Percentiles rank a stretch among this genome's conserved stretches.
These are phyloP conservation scores for Synergus gifuensis DNA, from an alignment of 2,888 invertebrate species.

Conservation along the genomic window DNA sequence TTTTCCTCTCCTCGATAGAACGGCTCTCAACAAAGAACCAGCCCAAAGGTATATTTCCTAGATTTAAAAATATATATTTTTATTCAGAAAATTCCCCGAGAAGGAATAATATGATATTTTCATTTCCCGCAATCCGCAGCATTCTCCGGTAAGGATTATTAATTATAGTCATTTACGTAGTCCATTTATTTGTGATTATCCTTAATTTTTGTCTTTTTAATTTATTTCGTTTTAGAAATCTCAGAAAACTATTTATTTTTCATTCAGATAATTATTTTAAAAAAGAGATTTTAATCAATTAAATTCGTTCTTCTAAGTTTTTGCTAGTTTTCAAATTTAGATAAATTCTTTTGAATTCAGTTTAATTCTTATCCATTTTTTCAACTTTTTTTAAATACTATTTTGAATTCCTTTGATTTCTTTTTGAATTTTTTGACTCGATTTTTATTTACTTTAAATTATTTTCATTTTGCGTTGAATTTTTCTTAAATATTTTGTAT, in stretches of 20 bases:
- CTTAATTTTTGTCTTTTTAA: not conserved
- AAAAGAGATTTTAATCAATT: too few species aligned
- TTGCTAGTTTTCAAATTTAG: too few species aligned
- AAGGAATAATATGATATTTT: not conserved
- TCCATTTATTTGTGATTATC: constrained; percentile 11
- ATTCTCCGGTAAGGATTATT: constrained; percentile 73
- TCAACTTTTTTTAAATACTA: too few species aligned
- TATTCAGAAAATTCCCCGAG: constrained; percentile 49
- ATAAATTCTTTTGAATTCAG: too few species aligned
- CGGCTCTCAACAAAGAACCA: constrained; percentile 87
- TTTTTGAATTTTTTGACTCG: too few species aligned
- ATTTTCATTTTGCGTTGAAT: too few species aligned
- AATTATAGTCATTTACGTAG: constrained; percentile 19
- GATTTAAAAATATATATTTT: constrained; percentile 2
- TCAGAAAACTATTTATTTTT: not conserved
- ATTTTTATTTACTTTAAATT: too few species aligned
- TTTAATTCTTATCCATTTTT: too few species aligned
- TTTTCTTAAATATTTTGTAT: too few species aligned
- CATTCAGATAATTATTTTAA: not conserved
- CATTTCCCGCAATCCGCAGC: constrained; percentile 66
- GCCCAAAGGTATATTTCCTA: constrained; percentile 81
- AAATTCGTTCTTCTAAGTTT: too few species aligned
- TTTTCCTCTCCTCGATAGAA: constrained; percentile 91
- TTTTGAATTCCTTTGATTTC: too few species aligned
- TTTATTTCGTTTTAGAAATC: not conserved